A percentile compares a stretch with the other conserved stretches of the same genome.
These are phyloP conservation scores for Macrocentrus cingulum DNA, from an alignment of 1,140 invertebrate genomes.

Conservation along the genomic window DNA sequence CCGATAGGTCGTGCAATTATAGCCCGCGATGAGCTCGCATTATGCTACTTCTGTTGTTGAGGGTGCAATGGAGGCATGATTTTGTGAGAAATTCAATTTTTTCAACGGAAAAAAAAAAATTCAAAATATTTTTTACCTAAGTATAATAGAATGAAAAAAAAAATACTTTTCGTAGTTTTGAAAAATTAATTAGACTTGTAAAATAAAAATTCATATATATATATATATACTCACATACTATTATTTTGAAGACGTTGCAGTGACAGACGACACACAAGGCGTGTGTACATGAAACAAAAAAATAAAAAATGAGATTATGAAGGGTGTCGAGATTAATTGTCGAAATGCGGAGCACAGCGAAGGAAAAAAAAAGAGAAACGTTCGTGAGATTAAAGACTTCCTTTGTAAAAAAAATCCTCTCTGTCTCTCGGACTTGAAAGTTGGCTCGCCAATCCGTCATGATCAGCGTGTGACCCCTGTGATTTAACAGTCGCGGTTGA, in stretches of 20 bases:
- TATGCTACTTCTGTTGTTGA: no score
- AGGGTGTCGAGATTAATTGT: slow-evolving; percentile 3
- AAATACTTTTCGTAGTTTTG: no score
- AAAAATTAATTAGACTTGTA: no score
- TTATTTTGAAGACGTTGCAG: background rate
- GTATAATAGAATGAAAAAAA: no score
- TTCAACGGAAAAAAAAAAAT: no score
- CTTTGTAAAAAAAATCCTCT: slow-evolving; percentile 5
- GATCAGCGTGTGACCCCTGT: slow-evolving; percentile 51
- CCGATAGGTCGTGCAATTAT: no score
- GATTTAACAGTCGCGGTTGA: slow-evolving; percentile 53
- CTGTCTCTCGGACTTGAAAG: slow-evolving; percentile 8
- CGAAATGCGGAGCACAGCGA: background rate
- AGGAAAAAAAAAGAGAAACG: background rate
- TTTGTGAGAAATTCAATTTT: no score
- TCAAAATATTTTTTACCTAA: no score
- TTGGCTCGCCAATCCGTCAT: slow-evolving; percentile 50
- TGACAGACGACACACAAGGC: background rate
- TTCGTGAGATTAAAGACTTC: slow-evolving; percentile 26
- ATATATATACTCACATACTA: slow-evolving; percentile 28
- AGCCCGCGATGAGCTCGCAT: no score
- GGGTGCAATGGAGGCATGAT: no score
- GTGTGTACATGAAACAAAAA: background rate
- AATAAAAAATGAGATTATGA: slow-evolving; percentile 2
- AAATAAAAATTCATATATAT: no score